These are phyloP conservation scores for Lepilemur ruficaudatus DNA, from an alignment of 2,797 vertebrate genomes.

Conservation along the genomic window DNA sequence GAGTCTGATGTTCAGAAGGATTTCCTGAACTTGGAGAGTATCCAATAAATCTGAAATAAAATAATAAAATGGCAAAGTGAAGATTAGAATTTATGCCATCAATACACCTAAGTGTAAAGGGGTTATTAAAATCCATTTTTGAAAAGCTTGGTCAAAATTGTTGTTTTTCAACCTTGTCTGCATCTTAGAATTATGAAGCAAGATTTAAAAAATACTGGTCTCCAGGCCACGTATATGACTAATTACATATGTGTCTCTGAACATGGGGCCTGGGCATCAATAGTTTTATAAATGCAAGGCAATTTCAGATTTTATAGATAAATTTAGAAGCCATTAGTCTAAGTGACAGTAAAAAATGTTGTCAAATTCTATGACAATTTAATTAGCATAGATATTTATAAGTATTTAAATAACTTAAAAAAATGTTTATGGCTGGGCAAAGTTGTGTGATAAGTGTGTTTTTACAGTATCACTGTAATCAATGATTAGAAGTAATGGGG, in stretches of 20 bases:
- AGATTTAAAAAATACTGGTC: neutral
- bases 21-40: neutral
- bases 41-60: neutral
- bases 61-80: neutral
- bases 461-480: neutral
- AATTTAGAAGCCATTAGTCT: neutral
- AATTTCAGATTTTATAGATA: neutral
- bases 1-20: neutral
- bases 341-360: neutral
- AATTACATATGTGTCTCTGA: neutral
- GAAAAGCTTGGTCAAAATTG: neutral
- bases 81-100: neutral
- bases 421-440: neutral
- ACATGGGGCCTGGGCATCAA: neutral
- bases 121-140: neutral
- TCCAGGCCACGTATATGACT: neutral
- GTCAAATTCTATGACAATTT: neutral
- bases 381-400: neutral
- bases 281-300: slow-evolving; percentile 7
- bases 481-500: neutral
- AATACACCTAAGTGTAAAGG: neutral
- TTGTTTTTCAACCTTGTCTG: neutral
- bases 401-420: neutral
- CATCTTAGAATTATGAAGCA: neutral
- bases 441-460: neutral